Percentiles rank a stretch among this genome's conserved stretches.
phyloP scores from a whole-genome alignment of 2,888 invertebrate genomes.

The Brachycybe producta region DNA sequence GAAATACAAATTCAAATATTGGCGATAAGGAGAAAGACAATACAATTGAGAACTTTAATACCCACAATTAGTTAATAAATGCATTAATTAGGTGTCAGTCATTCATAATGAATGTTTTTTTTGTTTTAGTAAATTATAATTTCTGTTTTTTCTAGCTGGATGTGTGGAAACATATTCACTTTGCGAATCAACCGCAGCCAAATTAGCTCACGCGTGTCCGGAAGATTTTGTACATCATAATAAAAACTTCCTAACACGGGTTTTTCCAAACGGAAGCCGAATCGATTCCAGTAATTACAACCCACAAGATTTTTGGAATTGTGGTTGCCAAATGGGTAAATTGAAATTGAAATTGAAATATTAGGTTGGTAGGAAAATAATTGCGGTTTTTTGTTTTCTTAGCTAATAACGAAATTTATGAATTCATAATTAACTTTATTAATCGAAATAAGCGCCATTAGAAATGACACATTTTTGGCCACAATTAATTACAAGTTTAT shows the following conservation, averaged over 20 bases:
- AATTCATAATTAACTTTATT: too few relatives aligned
- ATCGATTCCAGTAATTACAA: conserved; percentile 40
- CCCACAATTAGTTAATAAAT: too few relatives aligned
- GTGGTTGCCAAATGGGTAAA: conserved; percentile 43
- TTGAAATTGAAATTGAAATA: conserved; percentile 13
- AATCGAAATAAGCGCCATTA: too few relatives aligned
- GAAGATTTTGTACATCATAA: conserved; percentile 36
- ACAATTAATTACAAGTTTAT: too few relatives aligned
- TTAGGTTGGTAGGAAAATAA: too few relatives aligned
- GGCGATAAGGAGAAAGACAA: too few relatives aligned
- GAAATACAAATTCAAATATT: too few relatives aligned
- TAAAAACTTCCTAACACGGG: conserved; percentile 34
- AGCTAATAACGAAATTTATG: too few relatives aligned
- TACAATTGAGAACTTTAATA: too few relatives aligned
- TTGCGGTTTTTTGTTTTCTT: too few relatives aligned
- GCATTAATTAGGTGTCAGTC: conserved; percentile 14
- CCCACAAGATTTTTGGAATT: conserved; percentile 46
- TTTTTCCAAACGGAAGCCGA: conserved; percentile 42
- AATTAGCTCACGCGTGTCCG: conserved; percentile 31
- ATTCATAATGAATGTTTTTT: neutral
- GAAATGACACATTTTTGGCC: too few relatives aligned
- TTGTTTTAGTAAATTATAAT: neutral
- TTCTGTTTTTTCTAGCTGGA: conserved; percentile 17
- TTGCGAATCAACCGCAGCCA: conserved; percentile 31
- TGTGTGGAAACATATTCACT: conserved; percentile 29